Percentiles rank a stretch among this genome's conserved stretches.
These are phyloP conservation scores for Ochlodes sylvanus DNA, from an alignment of 2,888 invertebrate genomes.

Conservation along the genomic window DNA sequence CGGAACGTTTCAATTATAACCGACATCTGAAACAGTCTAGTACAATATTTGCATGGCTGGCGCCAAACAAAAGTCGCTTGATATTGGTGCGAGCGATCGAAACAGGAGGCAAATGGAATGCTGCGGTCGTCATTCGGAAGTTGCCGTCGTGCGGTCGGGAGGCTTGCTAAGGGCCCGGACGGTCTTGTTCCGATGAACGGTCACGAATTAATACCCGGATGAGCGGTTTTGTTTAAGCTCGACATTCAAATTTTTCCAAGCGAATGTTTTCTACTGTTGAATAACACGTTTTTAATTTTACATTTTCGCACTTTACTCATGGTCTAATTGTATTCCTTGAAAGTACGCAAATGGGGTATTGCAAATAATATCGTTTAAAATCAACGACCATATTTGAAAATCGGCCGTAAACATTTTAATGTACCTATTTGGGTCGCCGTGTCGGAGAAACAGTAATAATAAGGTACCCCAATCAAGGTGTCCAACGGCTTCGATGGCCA, in stretches of 20 bases:
- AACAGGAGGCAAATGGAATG: slow-evolving; percentile 50
- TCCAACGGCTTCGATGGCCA: too few species aligned
- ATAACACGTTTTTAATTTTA: too few species aligned
- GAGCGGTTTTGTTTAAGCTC: slow-evolving; percentile 1
- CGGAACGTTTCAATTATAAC: slow-evolving; percentile 1
- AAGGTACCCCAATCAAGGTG: too few species aligned
- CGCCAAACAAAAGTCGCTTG: slow-evolving; percentile 27
- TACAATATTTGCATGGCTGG: slow-evolving; percentile 33
- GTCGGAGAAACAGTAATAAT: too few species aligned
- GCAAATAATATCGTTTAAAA: too few species aligned
- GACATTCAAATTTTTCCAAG: not conserved
- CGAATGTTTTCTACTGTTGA: not conserved
- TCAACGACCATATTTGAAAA: too few species aligned
- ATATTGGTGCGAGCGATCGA: slow-evolving; percentile 44
- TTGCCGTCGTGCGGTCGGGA: slow-evolving; percentile 49
- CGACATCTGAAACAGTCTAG: not conserved
- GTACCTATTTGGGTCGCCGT: too few species aligned
- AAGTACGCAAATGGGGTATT: too few species aligned
- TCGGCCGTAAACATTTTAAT: too few species aligned
- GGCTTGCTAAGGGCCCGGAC: slow-evolving; percentile 41
- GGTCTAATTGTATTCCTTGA: too few species aligned
- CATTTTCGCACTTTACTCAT: too few species aligned
- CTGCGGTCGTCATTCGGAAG: slow-evolving; percentile 56
- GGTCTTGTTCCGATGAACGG: not conserved
- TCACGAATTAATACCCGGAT: not conserved